These are phyloP conservation scores for Sus cebifrons DNA, from an alignment of 2,797 vertebrate species.

Conservation along the genomic window DNA sequence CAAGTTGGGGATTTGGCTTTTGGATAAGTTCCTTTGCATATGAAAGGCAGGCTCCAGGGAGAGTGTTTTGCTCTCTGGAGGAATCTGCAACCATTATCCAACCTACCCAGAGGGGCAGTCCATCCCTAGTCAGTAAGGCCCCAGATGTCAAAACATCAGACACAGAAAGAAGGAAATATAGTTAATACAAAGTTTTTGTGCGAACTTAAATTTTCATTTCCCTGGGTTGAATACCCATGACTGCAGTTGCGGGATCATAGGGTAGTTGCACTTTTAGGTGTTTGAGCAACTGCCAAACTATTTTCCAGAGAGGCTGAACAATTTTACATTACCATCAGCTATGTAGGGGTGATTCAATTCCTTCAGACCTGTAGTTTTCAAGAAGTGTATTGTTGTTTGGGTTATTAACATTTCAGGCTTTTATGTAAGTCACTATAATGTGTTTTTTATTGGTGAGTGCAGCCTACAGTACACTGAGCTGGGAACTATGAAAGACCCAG, in stretches of 20 bases:
- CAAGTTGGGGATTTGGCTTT: background rate
- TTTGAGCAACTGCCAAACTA: background rate
- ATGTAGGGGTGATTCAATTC: background rate
- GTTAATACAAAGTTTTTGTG: background rate
- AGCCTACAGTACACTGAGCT: background rate
- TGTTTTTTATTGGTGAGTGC: background rate
- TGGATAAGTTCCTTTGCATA: background rate
- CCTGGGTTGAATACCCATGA: background rate
- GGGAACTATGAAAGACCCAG: background rate
- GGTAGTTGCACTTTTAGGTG: constrained; percentile 6
- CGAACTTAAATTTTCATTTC: constrained; percentile 37
- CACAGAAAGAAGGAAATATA: background rate
- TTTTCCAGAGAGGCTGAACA: background rate
- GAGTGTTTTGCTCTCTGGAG: background rate
- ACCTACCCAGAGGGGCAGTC: background rate
- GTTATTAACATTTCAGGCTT: constrained; percentile 34
- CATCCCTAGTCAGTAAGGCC: background rate
- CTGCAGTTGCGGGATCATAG: background rate
- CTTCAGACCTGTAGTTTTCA: background rate
- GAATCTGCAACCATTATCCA: background rate
- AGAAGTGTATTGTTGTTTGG: background rate
- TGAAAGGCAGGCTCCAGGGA: background rate
- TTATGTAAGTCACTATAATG: background rate
- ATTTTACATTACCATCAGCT: background rate
- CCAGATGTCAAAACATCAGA: constrained; percentile 4